These are phyloP conservation scores for Macrosteles quadrilineatus DNA, from an alignment of 1,140 invertebrate genomes.

Conservation along the genomic window DNA sequence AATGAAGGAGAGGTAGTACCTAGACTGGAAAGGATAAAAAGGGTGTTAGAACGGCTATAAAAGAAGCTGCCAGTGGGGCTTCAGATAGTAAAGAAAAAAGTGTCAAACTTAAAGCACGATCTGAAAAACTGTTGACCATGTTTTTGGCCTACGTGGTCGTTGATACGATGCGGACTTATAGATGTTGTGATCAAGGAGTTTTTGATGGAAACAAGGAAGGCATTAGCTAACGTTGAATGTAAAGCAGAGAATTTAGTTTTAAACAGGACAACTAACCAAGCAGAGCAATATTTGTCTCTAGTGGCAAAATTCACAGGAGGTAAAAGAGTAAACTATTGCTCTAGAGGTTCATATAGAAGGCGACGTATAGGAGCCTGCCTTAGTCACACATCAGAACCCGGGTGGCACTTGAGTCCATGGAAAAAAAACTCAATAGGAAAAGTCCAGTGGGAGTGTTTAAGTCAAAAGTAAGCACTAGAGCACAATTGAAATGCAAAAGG, in stretches of 20 bases:
- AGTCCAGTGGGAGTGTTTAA: background rate
- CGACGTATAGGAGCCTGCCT: background rate
- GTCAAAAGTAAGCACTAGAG: background rate
- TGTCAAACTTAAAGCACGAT: too few relatives aligned
- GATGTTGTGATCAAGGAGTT: background rate
- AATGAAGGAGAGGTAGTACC: too few relatives aligned
- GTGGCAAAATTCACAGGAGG: too few relatives aligned
- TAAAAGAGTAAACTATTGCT: too few relatives aligned
- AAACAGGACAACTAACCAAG: background rate
- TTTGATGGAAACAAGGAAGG: background rate
- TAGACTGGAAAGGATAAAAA: too few relatives aligned
- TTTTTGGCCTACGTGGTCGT: background rate
- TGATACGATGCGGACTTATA: background rate
- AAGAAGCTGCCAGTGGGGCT: too few relatives aligned
- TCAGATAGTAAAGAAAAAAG: too few relatives aligned
- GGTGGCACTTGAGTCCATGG: too few relatives aligned
- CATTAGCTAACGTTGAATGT: background rate
- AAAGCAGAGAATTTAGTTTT: background rate
- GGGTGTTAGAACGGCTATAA: too few relatives aligned
- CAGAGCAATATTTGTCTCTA: constrained; percentile 19
- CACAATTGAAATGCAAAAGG: background rate
- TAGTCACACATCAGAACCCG: background rate
- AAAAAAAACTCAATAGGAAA: background rate
- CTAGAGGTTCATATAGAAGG: background rate
- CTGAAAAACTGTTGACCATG: background rate